A percentile compares a stretch with the other conserved stretches of the same genome.
These are phyloP conservation scores for Colius striatus DNA, from an alignment of 2,113 vertebrate genomes.

Conservation along the genomic window DNA sequence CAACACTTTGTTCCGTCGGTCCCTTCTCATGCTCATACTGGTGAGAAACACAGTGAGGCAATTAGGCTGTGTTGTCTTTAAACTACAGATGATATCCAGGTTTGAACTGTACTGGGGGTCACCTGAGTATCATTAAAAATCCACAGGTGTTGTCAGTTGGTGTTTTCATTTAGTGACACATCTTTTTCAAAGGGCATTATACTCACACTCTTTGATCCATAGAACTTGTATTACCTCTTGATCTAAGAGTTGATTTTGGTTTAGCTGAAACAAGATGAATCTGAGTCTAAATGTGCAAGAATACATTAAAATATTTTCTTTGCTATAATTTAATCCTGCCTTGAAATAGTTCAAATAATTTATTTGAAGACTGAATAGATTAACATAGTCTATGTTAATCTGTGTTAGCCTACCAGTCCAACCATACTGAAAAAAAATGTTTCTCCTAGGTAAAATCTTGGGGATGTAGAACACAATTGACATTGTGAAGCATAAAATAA, in stretches of 20 bases:
- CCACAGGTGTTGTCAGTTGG: not conserved
- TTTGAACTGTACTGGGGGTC: not conserved
- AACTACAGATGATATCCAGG: not conserved
- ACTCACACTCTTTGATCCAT: not conserved
- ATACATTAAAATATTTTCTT: not conserved
- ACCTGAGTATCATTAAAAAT: not conserved
- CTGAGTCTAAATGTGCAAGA: not conserved
- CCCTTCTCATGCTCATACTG: not conserved
- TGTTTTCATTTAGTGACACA: not conserved
- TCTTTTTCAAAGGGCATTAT: not conserved
- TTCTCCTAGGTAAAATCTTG: not conserved
- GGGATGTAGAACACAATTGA: not conserved
- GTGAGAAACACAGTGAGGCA: not conserved
- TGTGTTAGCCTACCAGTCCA: not conserved
- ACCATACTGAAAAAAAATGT: not conserved
- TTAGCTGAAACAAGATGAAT: not conserved
- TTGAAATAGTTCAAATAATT: not conserved
- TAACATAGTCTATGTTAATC: not conserved
- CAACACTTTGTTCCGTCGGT: not conserved
- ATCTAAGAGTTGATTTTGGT: not conserved
- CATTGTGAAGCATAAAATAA: not conserved
- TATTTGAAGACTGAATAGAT: not conserved
- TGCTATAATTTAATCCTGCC: not conserved
- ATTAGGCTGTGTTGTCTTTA: not conserved
- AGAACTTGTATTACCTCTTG: not conserved